Evolutionary conservation across 1,140 invertebrate species (phyloP).

Genomic region (Calosoma granatense): DNA sequence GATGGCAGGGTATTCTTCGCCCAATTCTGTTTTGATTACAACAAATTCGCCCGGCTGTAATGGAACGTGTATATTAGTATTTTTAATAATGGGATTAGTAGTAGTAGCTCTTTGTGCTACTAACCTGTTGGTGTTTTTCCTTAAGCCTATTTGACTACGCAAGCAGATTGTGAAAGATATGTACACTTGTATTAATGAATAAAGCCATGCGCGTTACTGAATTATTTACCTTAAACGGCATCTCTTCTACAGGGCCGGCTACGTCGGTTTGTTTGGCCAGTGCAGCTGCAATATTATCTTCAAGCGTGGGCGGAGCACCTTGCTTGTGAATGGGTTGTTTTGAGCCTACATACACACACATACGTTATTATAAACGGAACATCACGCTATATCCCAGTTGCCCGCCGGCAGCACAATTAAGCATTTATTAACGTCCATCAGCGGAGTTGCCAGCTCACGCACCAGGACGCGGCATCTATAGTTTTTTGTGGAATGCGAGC

Average conservation of each 20-base stretch:
- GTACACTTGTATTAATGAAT: too few species aligned
- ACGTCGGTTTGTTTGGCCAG: slow-evolving; percentile 29
- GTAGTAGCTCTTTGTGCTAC: background rate
- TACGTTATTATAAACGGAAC: background rate
- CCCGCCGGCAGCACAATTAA: too few species aligned
- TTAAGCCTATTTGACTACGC: slow-evolving; percentile 21
- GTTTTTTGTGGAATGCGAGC: too few species aligned
- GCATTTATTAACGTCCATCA: too few species aligned
- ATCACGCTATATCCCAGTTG: too few species aligned
- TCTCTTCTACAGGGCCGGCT: slow-evolving; percentile 37
- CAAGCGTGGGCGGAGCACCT: slow-evolving; percentile 24
- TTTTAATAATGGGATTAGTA: background rate
- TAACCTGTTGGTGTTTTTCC: slow-evolving; percentile 23
- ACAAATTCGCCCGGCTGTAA: slow-evolving; percentile 74
- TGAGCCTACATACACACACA: slow-evolving; percentile 11
- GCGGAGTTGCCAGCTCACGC: too few species aligned
- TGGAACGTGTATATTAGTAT: background rate
- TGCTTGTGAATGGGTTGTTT: slow-evolving; percentile 20
- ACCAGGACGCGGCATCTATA: too few species aligned
- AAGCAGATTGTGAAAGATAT: background rate
- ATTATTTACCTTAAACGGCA: slow-evolving; percentile 46
- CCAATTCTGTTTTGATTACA: slow-evolving; percentile 63
- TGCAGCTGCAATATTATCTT: slow-evolving; percentile 42
- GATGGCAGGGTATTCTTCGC: slow-evolving; percentile 64
- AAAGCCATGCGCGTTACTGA: too few species aligned